A percentile compares a stretch with the other conserved stretches of the same genome.
Conservation (phyloP, 2,113 vertebrate genomes). For the Peromyscus maniculatus region DNA sequence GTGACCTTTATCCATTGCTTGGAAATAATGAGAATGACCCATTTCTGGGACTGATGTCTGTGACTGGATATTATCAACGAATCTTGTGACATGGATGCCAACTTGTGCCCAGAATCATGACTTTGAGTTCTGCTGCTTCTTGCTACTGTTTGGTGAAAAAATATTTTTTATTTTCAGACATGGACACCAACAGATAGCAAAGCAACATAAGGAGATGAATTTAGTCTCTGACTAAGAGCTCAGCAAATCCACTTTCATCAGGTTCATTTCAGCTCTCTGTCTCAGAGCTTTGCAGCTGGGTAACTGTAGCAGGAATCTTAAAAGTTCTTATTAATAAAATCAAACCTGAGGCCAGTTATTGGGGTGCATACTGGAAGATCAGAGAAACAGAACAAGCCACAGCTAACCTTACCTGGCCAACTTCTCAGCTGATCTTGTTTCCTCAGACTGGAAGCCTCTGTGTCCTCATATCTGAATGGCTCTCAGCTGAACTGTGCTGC, state of each 20-base stretch:
- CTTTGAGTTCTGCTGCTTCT: slow-evolving; percentile 10
- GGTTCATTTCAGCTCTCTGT: background rate
- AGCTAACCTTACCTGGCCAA: too few relatives aligned
- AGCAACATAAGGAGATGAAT: background rate
- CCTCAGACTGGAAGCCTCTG: too few relatives aligned
- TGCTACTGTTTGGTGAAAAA: background rate
- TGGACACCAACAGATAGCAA: background rate
- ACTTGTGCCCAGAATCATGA: background rate
- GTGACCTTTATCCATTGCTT: background rate
- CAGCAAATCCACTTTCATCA: background rate
- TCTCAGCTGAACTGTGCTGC: too few relatives aligned
- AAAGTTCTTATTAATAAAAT: too few relatives aligned
- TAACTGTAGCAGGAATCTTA: background rate
- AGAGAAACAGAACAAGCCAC: too few relatives aligned
- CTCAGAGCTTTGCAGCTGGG: background rate
- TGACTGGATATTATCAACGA: background rate
- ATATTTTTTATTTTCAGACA: background rate
- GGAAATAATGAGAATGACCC: slow-evolving; percentile 5
- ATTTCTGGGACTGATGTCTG: background rate
- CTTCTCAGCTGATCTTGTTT: too few relatives aligned
- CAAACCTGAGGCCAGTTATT: too few relatives aligned
- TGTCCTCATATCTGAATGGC: too few relatives aligned
- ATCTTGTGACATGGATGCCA: background rate
- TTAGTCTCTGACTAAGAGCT: background rate
- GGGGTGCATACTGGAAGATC: too few relatives aligned